These are phyloP conservation scores for Cygnus olor DNA, from an alignment of 2,797 vertebrate species.

Conservation along the genomic window DNA sequence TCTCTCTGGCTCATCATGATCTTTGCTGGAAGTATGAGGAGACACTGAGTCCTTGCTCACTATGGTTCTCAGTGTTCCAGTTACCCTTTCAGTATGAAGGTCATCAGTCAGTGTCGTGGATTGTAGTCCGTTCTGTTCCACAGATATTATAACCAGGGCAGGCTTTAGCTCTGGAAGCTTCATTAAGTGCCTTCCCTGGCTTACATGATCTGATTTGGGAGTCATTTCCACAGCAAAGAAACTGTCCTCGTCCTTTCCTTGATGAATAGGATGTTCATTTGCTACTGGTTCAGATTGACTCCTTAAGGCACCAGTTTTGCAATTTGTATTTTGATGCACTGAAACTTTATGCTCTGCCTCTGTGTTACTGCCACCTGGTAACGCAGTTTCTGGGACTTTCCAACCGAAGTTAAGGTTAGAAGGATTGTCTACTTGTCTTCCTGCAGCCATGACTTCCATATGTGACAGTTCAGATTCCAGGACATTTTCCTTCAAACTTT, in stretches of 20 bases:
- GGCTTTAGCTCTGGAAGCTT: conserved; percentile 5
- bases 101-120: conserved; percentile 25
- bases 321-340: neutral
- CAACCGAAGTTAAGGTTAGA: neutral
- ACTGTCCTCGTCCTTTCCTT: neutral
- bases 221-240: conserved; percentile 16
- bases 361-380: neutral
- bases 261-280: neutral
- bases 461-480: conserved; percentile 5
- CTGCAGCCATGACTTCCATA: neutral
- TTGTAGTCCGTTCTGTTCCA: conserved; percentile 64
- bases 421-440: neutral
- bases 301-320: neutral
- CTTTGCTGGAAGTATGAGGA: neutral
- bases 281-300: neutral
- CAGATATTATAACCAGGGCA: conserved; percentile 44
- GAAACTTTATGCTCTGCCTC: neutral
- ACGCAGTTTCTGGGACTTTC: neutral
- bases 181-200: neutral
- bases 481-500: neutral
- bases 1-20: neutral
- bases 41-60: neutral
- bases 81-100: neutral
- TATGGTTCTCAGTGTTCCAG: neutral
- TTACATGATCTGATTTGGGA: neutral